Percentiles rank a stretch among this genome's conserved stretches.
These are phyloP conservation scores for Reticulitermes lucifugus DNA, from an alignment of 2,888 invertebrate species.

Conservation along the genomic window DNA sequence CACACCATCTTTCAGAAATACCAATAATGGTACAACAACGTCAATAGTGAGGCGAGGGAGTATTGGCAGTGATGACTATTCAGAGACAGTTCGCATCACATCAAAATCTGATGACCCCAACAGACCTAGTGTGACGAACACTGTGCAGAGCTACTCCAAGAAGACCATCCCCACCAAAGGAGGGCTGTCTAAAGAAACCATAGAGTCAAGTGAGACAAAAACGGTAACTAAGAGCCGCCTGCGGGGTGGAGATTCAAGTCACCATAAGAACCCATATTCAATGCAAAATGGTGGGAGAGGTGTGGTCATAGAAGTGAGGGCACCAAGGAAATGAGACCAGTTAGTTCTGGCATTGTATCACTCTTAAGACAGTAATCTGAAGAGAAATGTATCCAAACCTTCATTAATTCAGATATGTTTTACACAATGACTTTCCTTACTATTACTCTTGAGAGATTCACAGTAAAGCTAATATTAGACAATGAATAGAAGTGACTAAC, in stretches of 20 bases:
- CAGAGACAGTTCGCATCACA: slow-evolving; percentile 75
- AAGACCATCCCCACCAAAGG: slow-evolving; percentile 76
- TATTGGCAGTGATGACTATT: slow-evolving; percentile 77
- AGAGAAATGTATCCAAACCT: not conserved
- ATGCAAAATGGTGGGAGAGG: slow-evolving; percentile 64
- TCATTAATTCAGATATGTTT: too few relatives aligned
- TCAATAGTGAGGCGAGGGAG: slow-evolving; percentile 58
- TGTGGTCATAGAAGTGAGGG: slow-evolving; percentile 72
- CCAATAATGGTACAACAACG: slow-evolving; percentile 16
- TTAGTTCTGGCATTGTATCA: too few relatives aligned
- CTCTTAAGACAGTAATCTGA: not conserved
- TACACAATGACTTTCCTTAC: too few relatives aligned
- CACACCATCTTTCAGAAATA: slow-evolving; percentile 34
- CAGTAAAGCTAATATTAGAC: too few relatives aligned
- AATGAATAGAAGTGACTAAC: too few relatives aligned
- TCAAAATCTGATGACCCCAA: slow-evolving; percentile 75
- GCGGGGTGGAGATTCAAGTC: slow-evolving; percentile 65
- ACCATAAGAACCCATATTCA: slow-evolving; percentile 63
- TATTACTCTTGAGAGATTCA: too few relatives aligned
- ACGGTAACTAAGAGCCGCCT: slow-evolving; percentile 76
- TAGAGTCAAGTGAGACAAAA: slow-evolving; percentile 78
- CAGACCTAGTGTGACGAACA: slow-evolving; percentile 77
- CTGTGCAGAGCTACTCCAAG: slow-evolving; percentile 76
- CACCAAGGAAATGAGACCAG: slow-evolving; percentile 43
- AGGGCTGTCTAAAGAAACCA: slow-evolving; percentile 71